phyloP scores from a whole-genome alignment of 2,888 invertebrate genomes.

The Acanthococcus lagerstroemiae region DNA sequence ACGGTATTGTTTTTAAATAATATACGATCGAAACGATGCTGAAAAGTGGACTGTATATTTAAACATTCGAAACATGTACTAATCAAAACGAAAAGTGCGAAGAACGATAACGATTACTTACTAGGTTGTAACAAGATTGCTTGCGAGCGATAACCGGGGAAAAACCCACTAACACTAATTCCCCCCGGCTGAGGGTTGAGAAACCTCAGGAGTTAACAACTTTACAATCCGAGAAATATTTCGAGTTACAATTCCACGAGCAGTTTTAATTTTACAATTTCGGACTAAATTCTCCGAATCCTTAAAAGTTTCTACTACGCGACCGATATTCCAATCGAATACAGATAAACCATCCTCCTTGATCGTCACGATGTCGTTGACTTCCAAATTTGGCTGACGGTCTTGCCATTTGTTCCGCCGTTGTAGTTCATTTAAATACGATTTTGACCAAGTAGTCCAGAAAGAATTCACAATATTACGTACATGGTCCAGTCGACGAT shows the following conservation, averaged over 20 bases:
- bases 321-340: slow-evolving; percentile 6
- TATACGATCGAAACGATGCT: no score
- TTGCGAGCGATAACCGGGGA: no score
- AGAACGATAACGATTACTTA: no score
- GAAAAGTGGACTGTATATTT: no score
- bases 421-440: background rate
- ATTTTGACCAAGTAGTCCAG: background rate
- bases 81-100: no score
- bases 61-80: no score
- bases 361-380: background rate
- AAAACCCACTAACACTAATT: no score
- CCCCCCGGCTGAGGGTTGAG: no score
- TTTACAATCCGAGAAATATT: background rate
- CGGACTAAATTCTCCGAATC: background rate
- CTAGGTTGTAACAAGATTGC: no score
- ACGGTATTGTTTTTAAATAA: no score
- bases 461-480: background rate
- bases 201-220: background rate
- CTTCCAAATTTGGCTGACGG: background rate
- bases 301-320: background rate
- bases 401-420: background rate
- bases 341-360: background rate
- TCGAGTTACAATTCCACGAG: background rate
- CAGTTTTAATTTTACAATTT: background rate
- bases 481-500: background rate